These are phyloP conservation scores for Hydrolagus colliei DNA, from an alignment of 2,797 vertebrate genomes.

Conservation along the genomic window DNA sequence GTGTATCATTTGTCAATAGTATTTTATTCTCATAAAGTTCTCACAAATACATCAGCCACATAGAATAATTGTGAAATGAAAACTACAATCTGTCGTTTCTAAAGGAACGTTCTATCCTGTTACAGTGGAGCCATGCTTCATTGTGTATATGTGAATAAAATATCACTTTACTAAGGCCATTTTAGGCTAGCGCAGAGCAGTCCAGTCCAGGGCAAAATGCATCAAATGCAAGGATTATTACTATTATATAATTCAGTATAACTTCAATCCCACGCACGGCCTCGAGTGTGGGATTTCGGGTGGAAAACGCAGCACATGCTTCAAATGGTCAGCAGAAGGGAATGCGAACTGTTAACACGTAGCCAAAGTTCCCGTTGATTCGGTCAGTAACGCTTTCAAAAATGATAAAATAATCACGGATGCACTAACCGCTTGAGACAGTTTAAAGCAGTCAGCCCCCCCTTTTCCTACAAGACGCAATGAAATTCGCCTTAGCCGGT, in stretches of 20 bases:
- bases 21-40: neutral
- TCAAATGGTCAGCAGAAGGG: neutral
- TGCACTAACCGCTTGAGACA: conserved; percentile 14
- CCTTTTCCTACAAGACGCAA: conserved; percentile 1
- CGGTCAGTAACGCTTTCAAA: neutral
- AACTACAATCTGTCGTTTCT: neutral
- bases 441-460: conserved; percentile 20
- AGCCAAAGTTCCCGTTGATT: neutral
- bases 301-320: neutral
- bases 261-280: neutral
- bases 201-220: too few species aligned
- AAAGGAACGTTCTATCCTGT: neutral
- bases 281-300: neutral
- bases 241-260: neutral
- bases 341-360: neutral
- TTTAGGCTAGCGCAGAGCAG: too few species aligned
- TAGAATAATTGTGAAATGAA: neutral
- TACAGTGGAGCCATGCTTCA: neutral
- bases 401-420: neutral
- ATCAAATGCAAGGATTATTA: neutral
- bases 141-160: too few species aligned
- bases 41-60: too few species aligned
- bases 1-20: neutral
- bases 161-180: too few species aligned
- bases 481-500: neutral